Conservation (phyloP, 2,797 vertebrate genomes). For the Sebastes taczanowskii region DNA sequence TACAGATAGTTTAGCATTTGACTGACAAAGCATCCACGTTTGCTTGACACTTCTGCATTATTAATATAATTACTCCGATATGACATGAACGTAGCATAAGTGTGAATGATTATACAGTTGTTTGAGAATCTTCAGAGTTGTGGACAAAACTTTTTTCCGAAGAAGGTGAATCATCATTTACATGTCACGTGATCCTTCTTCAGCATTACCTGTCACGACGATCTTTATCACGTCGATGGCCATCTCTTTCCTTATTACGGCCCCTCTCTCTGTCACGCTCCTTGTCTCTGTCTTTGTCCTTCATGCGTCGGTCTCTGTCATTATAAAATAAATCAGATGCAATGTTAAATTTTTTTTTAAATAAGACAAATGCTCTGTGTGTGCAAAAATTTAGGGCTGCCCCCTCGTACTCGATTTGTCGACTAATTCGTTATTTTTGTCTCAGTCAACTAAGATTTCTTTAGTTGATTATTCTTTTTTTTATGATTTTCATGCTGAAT, state of each 20-base stretch:
- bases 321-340: neutral
- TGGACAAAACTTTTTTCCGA: neutral
- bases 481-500: neutral
- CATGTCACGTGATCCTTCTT: neutral
- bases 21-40: neutral
- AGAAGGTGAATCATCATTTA: neutral
- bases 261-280: conserved; percentile 82
- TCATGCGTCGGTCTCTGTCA: conserved; percentile 90
- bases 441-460: neutral
- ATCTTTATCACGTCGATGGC: conserved; percentile 81
- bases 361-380: neutral
- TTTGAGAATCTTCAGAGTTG: neutral
- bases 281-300: conserved; percentile 90
- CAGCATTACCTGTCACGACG: conserved; percentile 41
- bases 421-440: no score
- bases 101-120: neutral
- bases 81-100: no score
- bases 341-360: neutral
- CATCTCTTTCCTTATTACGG: conserved; percentile 89
- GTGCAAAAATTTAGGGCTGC: neutral
- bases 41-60: neutral
- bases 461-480: neutral
- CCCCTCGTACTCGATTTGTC: neutral
- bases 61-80: neutral
- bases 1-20: neutral